Percentiles rank a stretch among this genome's conserved stretches.
These are phyloP conservation scores for Eptesicus fuscus DNA, from an alignment of 2,113 vertebrate species.

Conservation along the genomic window DNA sequence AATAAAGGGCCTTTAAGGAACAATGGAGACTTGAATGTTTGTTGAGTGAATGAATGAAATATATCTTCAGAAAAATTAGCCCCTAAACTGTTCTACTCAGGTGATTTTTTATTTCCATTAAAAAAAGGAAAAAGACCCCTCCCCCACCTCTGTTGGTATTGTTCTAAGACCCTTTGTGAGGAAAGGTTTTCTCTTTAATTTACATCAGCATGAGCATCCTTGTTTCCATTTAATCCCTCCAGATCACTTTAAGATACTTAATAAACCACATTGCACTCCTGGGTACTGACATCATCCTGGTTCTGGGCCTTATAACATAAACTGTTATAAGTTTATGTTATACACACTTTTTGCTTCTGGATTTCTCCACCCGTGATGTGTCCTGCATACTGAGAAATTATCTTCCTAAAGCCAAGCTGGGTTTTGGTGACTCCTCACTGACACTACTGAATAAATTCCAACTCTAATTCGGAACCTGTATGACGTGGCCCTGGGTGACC, in stretches of 20 bases:
- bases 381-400: background rate
- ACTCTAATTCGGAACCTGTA: background rate
- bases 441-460: background rate
- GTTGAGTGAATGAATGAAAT: constrained; percentile 10
- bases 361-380: too few relatives aligned
- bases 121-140: background rate
- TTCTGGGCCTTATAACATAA: background rate
- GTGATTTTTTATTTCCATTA: background rate
- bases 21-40: background rate
- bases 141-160: background rate
- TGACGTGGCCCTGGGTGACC: background rate
- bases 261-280: background rate
- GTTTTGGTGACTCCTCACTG: background rate
- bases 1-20: background rate
- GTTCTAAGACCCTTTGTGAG: background rate
- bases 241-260: background rate
- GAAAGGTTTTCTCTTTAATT: background rate
- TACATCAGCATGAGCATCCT: background rate
- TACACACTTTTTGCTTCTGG: background rate
- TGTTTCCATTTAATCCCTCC: background rate
- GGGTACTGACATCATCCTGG: background rate
- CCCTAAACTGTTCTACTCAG: background rate
- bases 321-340: too few relatives aligned
- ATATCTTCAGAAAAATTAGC: background rate
- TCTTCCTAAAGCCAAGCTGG: background rate